Evolutionary conservation across 2,113 vertebrate genomes (phyloP), one percentile per base, ranked within the genome.

Genomic region (Poicephalus gulielmi): DNA sequence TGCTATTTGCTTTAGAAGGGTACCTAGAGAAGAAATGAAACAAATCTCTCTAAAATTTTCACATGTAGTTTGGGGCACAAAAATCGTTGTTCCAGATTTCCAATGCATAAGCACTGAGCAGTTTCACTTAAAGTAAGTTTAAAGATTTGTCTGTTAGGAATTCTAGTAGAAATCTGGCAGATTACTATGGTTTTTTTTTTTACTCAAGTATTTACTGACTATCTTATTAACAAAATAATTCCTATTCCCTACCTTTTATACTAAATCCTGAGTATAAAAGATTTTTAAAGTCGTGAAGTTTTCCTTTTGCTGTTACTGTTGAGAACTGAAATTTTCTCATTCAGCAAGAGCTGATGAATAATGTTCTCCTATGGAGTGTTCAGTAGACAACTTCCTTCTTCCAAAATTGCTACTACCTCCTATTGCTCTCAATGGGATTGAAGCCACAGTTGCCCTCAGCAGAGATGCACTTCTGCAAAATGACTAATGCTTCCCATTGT

Each of bases 341-440:
- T 95, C 49, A 46, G 63, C 63, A 62, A 80, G 47, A 90, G 24
- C 53, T 96, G 90, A 94, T 95, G 86, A 96, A 86, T 94, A 73
- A 71, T 57, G 6, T 95, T 91, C 62, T 95, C 91, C 92, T 89
- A 91, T n/a, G 33, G 93, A 3, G 86, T 94, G 60, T 92, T 91
- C 86, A 24, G 37, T 55, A 94, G 86, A 77, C 37, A 67, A 53
- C 84, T 83, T 91, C 59, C 87, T 90, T 77, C 41, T 80, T 59
- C 89, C 84, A 70, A 88, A 96, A 96, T 96, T 92, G 90, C 78
- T 95, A 44, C 74, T 83, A 52, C 90, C 87, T 91, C 95, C 93
- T 88, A 30, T 96, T 93, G 95, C 84, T 95, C 52, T 85, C 84
- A 46, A 35, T 88, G 75, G 93, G 67, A 70, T 80, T 85, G 92